These are phyloP conservation scores for Sminthopsis crassicaudata DNA, from an alignment of 2,113 vertebrate genomes.

Conservation along the genomic window DNA sequence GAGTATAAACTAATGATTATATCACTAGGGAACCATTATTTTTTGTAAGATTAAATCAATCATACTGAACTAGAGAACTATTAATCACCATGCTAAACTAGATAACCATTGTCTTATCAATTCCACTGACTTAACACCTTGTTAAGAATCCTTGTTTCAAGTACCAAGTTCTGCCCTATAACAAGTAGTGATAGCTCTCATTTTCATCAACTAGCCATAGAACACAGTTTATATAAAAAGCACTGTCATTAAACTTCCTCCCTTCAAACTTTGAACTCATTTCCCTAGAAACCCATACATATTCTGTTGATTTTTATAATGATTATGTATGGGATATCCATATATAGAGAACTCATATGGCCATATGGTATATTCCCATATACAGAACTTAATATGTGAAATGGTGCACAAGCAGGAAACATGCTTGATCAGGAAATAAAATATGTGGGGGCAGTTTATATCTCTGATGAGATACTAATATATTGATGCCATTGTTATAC, in stretches of 20 bases:
- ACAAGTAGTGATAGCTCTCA: not conserved
- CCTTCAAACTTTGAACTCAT: not conserved
- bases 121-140: no score
- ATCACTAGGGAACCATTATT: no score
- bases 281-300: not conserved
- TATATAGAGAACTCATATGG: not conserved
- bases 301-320: not conserved
- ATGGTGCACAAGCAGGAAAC: not conserved
- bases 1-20: no score
- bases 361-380: not conserved
- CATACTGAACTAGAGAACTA: no score
- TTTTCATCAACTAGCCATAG: not conserved
- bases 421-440: not conserved
- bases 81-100: no score
- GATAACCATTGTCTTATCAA: no score
- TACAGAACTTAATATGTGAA: not conserved
- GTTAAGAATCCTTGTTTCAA: no score
- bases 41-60: no score
- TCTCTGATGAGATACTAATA: not conserved
- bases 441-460: not conserved
- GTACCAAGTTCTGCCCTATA: no score
- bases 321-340: not conserved
- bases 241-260: not conserved
- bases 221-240: not conserved
- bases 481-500: not conserved